Base-by-base conservation (phyloP, 1,140 invertebrate species). In the Wasmannia auropunctata region DNA sequence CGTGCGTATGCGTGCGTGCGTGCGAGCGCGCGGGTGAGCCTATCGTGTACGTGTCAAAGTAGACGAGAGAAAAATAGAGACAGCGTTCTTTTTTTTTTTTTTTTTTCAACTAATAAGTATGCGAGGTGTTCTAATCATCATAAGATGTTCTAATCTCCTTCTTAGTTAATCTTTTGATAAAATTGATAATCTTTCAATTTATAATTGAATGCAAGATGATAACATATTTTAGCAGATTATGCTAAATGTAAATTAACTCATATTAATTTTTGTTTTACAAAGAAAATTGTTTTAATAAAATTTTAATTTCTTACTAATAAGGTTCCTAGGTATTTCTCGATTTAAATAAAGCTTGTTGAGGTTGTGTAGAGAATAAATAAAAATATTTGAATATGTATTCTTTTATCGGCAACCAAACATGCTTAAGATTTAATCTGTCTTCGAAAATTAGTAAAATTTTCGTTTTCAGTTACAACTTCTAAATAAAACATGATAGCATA, bases 81-180 rank as follows among this genome's bases (percentile, higher is more conserved):
- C 11, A 10, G 34, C 19, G 62, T 43, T 37, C 31, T 4, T 5
- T 19, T 11, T n/a, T 34, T 34, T n/a, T 19, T 62, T 3, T 22
- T 63, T 51, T 75, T 75, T 51, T n/a, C 16, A 67, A 74, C 1
- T 22, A 11, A 54, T 74, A 74, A 72, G 14, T 69, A 31, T 14
- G n/a, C 11, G 4, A 74, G 22, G 8, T 70, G 67, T 54, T 74
- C 19, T 25, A 34, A 34, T 72, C 16, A 72, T 72, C 14, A 8
- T 10, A 4, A 46, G 3, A 46, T 46, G 16, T 46, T 46, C 3
- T 46, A 14, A 46, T 46, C 43, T 31, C 11, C 37, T 31, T 34
- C 1, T 54, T 46, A 51, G 5, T 60, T 37, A 3, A 65, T 43
- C 22, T 67, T 28, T 67, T 40, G 31, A 11, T 67, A 28, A 67